Evolutionary conservation across 1,140 invertebrate species (phyloP).

Genomic region (Campoletis sonorensis): DNA sequence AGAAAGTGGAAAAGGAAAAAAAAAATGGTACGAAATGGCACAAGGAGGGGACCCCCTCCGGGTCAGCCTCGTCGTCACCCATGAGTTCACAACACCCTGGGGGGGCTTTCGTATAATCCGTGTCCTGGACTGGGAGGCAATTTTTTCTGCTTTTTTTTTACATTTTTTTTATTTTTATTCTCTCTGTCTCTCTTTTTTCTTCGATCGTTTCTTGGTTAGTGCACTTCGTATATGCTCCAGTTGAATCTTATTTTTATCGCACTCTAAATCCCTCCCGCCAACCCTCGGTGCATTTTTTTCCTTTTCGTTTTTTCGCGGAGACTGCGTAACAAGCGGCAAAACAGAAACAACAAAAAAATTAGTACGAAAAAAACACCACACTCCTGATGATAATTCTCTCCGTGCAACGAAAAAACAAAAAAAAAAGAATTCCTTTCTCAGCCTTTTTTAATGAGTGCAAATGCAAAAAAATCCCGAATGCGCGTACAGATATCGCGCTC

Average conservation of each 20-base stretch:
- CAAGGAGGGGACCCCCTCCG: constrained; percentile 22
- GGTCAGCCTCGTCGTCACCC: constrained; percentile 31
- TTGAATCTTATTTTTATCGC: constrained; percentile 11
- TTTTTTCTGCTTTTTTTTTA: background rate
- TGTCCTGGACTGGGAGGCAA: background rate
- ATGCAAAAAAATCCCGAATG: too few relatives aligned
- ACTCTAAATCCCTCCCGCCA: background rate
- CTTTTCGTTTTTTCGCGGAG: background rate
- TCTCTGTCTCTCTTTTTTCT: constrained; percentile 34
- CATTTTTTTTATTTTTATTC: constrained; percentile 29
- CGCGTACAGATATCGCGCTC: too few relatives aligned
- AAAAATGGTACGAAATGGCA: constrained; percentile 14
- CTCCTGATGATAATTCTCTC: too few relatives aligned
- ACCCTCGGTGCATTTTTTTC: constrained; percentile 8
- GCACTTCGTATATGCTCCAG: constrained; percentile 16
- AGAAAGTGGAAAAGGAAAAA: background rate
- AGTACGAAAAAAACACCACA: too few relatives aligned
- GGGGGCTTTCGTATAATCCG: constrained; percentile 29
- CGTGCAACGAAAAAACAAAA: too few relatives aligned
- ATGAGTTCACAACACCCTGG: constrained; percentile 29
- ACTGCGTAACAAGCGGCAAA: too few relatives aligned
- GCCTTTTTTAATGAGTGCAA: too few relatives aligned
- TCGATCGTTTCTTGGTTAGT: constrained; percentile 13
- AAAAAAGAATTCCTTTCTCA: too few relatives aligned
- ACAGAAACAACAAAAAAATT: too few relatives aligned